Evolutionary conservation across 2,113 vertebrate species (phyloP), one percentile per base, ranked within the genome.

Genomic region (Coreoperca whiteheadi): DNA sequence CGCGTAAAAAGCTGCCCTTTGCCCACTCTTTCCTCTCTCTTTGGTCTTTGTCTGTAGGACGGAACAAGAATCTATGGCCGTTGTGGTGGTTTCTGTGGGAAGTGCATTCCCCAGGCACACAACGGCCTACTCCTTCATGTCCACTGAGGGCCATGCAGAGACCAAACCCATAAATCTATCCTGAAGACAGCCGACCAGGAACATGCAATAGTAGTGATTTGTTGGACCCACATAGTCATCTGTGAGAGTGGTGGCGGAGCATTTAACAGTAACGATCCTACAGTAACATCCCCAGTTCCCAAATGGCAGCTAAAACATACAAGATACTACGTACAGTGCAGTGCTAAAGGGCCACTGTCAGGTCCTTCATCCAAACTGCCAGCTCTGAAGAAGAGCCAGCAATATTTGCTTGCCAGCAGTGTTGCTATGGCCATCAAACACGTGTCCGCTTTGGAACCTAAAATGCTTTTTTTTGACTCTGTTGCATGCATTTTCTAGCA

Each of bases 31-130:
- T 67, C 79, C 74, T 56, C 46, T 67, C 66, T 86, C 79, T 14
- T 90, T 86, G 85, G 32, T 85, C 51, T 85, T 41, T 34, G 23
- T 78, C 41, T 57, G 87, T 93, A 99, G 98, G 97, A 99, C 46
- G 97, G 97, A 81, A 96, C 95, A 83, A 97, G 98, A 95, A 96
- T 99, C 88, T 98, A 97, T 12, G 98, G 97, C 67, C 97, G 96
- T 93, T 99, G 98, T 82, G 98, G 98, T 79, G 98, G 98, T 28
- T 98, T 97, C 93, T 99, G 98, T 93, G 98, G 98, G 76, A 99
- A 98, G 92, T 99, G 98, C 94, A 83, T 97, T 94, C 97, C 98
- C 73, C 96, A 96, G 81, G 87, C 94, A 84, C 84, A 96, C 85
- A 93, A 89, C 43, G 96, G 97, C 82, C 96, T 99, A 48, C 96